Conservation (phyloP, 2,797 vertebrate species). For the Menidia menidia region DNA sequence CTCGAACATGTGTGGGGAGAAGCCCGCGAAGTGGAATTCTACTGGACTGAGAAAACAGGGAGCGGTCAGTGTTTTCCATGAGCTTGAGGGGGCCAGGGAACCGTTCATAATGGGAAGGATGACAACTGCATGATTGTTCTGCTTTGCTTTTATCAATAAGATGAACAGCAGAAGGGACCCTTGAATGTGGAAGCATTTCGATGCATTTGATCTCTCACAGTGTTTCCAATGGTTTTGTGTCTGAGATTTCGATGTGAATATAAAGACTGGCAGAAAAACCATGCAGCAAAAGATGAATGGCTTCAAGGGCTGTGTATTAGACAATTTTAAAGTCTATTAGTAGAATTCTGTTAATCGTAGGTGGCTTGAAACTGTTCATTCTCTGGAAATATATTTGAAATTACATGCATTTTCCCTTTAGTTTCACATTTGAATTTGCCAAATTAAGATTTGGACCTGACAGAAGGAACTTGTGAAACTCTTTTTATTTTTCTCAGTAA, state of each 20-base stretch:
- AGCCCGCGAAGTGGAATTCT: constrained; percentile 12
- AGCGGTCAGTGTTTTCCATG: constrained; percentile 55
- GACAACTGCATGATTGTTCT: constrained; percentile 51
- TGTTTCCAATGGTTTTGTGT: constrained; percentile 14
- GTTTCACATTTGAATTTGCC: background rate
- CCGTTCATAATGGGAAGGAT: constrained; percentile 51
- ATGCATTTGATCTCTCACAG: constrained; percentile 39
- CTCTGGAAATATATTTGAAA: background rate
- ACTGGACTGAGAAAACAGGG: constrained; percentile 23
- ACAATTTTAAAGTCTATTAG: constrained; percentile 4
- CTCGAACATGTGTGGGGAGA: constrained; percentile 53
- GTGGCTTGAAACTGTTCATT: constrained; percentile 10
- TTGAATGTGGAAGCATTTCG: constrained; percentile 33
- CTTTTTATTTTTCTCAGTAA: background rate
- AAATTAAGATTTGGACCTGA: background rate
- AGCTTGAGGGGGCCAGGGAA: constrained; percentile 44
- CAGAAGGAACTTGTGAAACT: background rate
- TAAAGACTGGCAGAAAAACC: background rate
- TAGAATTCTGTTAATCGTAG: background rate
- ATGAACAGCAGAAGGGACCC: constrained; percentile 35
- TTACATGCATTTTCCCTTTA: too few relatives aligned
- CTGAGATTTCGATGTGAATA: constrained; percentile 21
- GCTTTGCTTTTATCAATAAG: constrained; percentile 39
- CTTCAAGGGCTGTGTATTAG: constrained; percentile 11
- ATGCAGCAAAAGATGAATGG: background rate